Conservation (phyloP, 2,113 vertebrate species). For the Nycticorax nycticorax region DNA sequence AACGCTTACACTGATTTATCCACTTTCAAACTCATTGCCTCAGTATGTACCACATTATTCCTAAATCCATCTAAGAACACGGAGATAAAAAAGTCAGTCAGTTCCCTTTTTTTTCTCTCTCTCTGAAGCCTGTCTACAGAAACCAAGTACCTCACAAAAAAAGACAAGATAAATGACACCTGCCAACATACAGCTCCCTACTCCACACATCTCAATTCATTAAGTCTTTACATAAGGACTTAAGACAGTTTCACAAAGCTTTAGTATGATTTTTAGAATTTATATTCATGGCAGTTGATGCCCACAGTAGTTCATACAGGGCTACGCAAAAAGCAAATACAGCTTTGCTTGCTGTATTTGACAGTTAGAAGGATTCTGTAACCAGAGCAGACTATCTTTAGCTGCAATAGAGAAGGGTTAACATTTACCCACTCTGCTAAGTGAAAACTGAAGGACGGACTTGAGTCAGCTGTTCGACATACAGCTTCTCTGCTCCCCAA, state of each 20-base stretch:
- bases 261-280: neutral
- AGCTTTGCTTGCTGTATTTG: neutral
- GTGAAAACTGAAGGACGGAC: neutral
- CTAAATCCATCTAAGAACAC: neutral
- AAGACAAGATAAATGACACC: neutral
- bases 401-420: neutral
- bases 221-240: constrained; percentile 16
- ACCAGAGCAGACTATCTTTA: neutral
- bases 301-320: neutral
- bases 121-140: neutral
- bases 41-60: neutral
- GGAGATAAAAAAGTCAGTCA: neutral
- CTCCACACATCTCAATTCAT: neutral
- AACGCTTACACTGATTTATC: neutral
- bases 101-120: neutral
- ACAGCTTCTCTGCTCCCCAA: neutral
- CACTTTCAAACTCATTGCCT: neutral
- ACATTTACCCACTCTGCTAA: neutral
- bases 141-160: neutral
- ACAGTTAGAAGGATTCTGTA: neutral
- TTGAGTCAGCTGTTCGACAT: neutral
- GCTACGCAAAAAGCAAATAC: neutral
- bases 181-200: neutral
- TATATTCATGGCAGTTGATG: neutral
- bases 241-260: neutral